Evolutionary conservation across 2,113 vertebrate species (phyloP).

Genomic region (Cottus gobio): DNA sequence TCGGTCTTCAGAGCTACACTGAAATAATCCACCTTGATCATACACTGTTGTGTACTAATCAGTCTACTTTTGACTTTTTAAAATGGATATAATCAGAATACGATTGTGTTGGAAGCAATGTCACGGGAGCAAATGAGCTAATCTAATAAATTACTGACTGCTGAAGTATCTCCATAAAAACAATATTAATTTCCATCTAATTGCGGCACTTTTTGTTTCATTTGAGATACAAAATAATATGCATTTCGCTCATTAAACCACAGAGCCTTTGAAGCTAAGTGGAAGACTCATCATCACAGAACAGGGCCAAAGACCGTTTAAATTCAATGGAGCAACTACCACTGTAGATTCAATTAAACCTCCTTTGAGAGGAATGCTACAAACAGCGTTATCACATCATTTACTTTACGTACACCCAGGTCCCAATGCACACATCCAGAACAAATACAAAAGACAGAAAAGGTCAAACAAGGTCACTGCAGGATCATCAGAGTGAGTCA

Average conservation of each 20-base stretch:
- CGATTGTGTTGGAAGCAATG: conserved; percentile 38
- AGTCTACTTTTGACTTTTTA: conserved; percentile 50
- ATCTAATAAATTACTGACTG: conserved; percentile 40
- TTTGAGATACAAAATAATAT: conserved; percentile 52
- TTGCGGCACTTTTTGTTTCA: conserved; percentile 44
- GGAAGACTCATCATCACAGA: conserved; percentile 47
- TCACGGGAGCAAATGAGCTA: conserved; percentile 42
- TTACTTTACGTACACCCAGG: conserved; percentile 7
- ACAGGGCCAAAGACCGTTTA: conserved; percentile 49
- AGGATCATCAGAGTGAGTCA: conserved; percentile 23
- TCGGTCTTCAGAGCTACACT: conserved; percentile 40
- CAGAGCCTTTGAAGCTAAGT: conserved; percentile 47
- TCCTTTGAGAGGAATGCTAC: conserved; percentile 37
- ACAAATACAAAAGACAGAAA: background rate
- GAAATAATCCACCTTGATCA: conserved; percentile 72
- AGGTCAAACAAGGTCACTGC: conserved; percentile 49
- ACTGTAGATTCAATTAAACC: conserved; percentile 55
- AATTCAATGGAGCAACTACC: conserved; percentile 44
- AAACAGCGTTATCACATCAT: conserved; percentile 31
- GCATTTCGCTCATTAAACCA: conserved; percentile 56
- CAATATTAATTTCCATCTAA: conserved; percentile 49
- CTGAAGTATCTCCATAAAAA: conserved; percentile 50
- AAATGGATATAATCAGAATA: conserved; percentile 58
- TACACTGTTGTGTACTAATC: conserved; percentile 56
- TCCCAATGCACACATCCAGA: background rate